phyloP scores from a whole-genome alignment of 2,113 vertebrate genomes.

The Notarius lentiginosus region DNA sequence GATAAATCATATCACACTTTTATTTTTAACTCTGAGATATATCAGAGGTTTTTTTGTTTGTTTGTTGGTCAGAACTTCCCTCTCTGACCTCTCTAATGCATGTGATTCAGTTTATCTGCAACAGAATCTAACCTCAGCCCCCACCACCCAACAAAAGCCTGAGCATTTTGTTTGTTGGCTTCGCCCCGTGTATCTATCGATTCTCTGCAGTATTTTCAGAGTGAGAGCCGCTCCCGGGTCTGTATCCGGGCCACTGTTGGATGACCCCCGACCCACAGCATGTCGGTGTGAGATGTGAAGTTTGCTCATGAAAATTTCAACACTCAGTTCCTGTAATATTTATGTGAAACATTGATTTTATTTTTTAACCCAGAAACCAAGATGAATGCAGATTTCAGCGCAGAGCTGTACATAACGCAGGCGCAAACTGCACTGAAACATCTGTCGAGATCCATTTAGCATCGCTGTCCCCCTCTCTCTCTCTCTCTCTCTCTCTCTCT shows the following conservation, averaged over 20 bases:
- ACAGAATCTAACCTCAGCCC: no score
- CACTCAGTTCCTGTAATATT: background rate
- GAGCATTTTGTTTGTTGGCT: no score
- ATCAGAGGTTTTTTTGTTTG: no score
- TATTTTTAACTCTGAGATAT: no score
- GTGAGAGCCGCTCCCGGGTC: background rate
- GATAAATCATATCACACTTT: no score
- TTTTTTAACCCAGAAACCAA: background rate
- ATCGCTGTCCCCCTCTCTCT: background rate
- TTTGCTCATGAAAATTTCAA: background rate
- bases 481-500: background rate
- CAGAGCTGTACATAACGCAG: background rate
- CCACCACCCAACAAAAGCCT: no score
- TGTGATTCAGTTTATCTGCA: no score
- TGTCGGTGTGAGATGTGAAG: background rate
- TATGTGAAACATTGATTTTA: background rate
- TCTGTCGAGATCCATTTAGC: background rate
- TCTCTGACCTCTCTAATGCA: no score
- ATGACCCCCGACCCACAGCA: background rate
- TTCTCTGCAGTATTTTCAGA: background rate
- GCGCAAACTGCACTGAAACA: background rate
- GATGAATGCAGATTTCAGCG: background rate
- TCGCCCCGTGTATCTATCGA: background rate
- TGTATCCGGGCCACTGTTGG: no score
- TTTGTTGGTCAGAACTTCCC: no score